Evolutionary conservation across 2,113 vertebrate genomes (phyloP).

Genomic region (Argyrosomus japonicus): DNA sequence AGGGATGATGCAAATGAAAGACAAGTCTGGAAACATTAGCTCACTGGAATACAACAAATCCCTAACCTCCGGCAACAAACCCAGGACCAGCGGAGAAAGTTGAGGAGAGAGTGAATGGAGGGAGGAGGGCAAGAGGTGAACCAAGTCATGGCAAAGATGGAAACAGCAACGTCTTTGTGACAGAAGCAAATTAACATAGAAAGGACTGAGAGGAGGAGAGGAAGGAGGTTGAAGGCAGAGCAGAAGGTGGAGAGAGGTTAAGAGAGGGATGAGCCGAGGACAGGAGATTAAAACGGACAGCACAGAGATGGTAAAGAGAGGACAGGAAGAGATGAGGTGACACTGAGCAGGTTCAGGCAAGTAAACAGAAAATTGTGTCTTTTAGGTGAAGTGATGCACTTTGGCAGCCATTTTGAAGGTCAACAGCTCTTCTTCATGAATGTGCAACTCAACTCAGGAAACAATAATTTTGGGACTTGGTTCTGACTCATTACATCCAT

Average conservation of each 20-base stretch:
- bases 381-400: neutral
- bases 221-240: neutral
- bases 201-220: neutral
- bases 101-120: neutral
- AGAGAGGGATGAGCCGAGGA: slow-evolving; percentile 9
- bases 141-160: slow-evolving; percentile 14
- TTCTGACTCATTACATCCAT: too few species aligned
- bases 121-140: slow-evolving; percentile 1
- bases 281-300: neutral
- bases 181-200: slow-evolving; percentile 2
- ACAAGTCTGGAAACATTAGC: slow-evolving; percentile 32
- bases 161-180: slow-evolving; percentile 41
- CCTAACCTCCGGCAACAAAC: slow-evolving; percentile 2
- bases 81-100: neutral
- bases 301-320: neutral
- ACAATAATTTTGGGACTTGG: too few species aligned
- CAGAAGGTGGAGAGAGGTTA: neutral
- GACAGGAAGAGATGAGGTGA: neutral
- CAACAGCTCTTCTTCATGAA: neutral
- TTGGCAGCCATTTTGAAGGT: neutral
- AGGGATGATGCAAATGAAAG: slow-evolving; percentile 13
- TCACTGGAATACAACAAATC: neutral
- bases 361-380: neutral
- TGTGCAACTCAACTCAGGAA: too few species aligned
- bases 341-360: neutral